Evolutionary conservation across 2,888 invertebrate genomes (phyloP), one percentile per base, ranked within the genome.

Genomic region (Thysanoteuthis rhombus): DNA sequence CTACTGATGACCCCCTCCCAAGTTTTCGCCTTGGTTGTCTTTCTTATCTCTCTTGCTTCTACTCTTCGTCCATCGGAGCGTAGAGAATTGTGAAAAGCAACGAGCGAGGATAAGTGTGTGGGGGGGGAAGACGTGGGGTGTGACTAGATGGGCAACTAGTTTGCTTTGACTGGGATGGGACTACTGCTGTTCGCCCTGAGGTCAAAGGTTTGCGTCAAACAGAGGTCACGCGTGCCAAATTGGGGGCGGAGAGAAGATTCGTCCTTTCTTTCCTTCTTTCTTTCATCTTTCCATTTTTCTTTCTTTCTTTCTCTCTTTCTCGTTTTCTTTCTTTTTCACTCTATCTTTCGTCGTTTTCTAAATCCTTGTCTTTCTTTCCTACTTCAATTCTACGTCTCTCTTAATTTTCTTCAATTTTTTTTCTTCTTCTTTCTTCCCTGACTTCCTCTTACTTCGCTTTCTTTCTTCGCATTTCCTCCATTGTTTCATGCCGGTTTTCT

Each of bases 151-250:
- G 75, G 75, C 75, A 75, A 75, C 75, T 75, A 75, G 75, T 75
- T 75, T 75, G 75, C n/a, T 75, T 75, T 36, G 36, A n/a, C n/a
- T 75, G 36, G 75, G 75, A n/a, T n/a, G n/a, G 75, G 75, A 75
- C 75, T n/a, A 75, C 75, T n/a, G 75, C 75, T 36, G 75, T 75
- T 75, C 75, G 75, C 75, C n/a, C n/a, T 12, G 75, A n/a, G 75
- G 75, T 75, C 75, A 75, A 75, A 75, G 75, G 75, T 75, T n/a
- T 75, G 36, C 75, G n/a, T 75, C 75, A 75, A 75, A 75, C 75
- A 75, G 75, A 75, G 75, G 75, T 75, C 75, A 75, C 75, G 75
- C 75, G 75, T 75, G 75, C 75, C 75, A 75, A 75, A 75, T 75
- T 75, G 75, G n/a, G n/a, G 75, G n/a, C n/a, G 75, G 75, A 12